Base-by-base conservation (phyloP, 2,113 vertebrate species). In the Siniperca knerii region DNA sequence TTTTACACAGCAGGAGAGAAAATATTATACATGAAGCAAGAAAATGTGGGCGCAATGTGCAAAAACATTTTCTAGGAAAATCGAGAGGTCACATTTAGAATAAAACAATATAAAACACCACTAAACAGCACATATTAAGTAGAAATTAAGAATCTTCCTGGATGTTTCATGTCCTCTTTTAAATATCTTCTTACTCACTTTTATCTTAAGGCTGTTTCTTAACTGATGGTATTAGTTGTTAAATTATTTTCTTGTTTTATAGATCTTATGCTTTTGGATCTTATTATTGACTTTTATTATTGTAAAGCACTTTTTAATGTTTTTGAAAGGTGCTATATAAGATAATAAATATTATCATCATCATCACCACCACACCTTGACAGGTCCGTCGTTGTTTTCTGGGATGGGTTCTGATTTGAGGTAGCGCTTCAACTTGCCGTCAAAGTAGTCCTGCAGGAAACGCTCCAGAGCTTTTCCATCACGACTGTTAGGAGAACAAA, bases 351-450 rank as follows among this genome's bases (percentile, higher is more conserved):
- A 29, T 29, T 29, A 29, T 29, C 1, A 29, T 29, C 29, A 29
- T 29, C 29, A 29, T 29, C 29, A 29, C 29, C 29, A 29, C 29
- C 29, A 2, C 29, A 99, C 98, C 97, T 99, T 99, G 25, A 99
- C 98, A 0, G 98, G 98, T 1, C 98, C 98, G 8, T 98, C 97
- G 0, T 99, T 99, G 94, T 82, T 97, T 74, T 99, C 97, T 62
- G 98, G 98, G 50, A 99, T 81, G 21, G 97, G 95, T 84, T 99
- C 98, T 0, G 98, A 99, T 81, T 99, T 99, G 57, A 99, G 94
- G 79, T 99, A 99, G 82, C 96, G 97, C 93, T 99, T 99, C 91
- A 99, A 81, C 4, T 93, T 97, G 52, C 98, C 98, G 82, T 97
- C 97, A 1, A 99, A 99, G 83, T 98, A 99, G 90, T 96, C 95